Base-by-base conservation (phyloP, 2,113 vertebrate genomes). In the Heterotilapia buettikoferi region DNA sequence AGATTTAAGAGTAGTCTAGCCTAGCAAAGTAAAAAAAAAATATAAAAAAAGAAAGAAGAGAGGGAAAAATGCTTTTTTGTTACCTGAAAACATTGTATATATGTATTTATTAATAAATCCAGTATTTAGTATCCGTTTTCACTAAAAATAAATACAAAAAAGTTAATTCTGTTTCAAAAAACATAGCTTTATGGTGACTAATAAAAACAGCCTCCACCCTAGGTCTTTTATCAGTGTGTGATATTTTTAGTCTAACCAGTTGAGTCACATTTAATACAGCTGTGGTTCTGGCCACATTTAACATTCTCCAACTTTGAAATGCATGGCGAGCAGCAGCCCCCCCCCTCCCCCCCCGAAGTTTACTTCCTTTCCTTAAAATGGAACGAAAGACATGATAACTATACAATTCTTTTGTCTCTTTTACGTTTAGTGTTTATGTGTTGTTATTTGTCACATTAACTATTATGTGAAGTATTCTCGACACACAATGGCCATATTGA, bases 171-270 rank as follows among this genome's bases (percentile, higher is more conserved):
- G 6, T 54, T 56, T 56, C 9, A 11, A 56, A 56, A 54, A n/a
- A 6, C 18, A 31, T 52, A 31, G 10, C 45, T 6, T 73, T 80
- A 59, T 29, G 1, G 19, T 18, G n/a, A 38, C 12, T 12, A 9
- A 6, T 38, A 29, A 38, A 38, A 61, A 43, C 83, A 36, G 68
- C 57, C 84, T 33, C 18, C 81, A 86, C n/a, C 79, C 40, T 9
- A 26, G 29, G 38, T 71, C 40, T 54, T 79, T 79, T 85, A 82
- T 87, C 82, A 61, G 80, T 87, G 83, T 83, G 57, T 26, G 82
- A 88, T 91, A 91, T 92, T 91, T 88, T 87, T 88, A 84, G 87
- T 88, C 40, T 59, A 89, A 91, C 87, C 84, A 84, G 84, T 93
- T n/a, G 50, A 90, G 83, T 84, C 81, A 19, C 86, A 92, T 90